phyloP scores from a whole-genome alignment of 2,888 invertebrate genomes.

The Xestia xanthographa region DNA sequence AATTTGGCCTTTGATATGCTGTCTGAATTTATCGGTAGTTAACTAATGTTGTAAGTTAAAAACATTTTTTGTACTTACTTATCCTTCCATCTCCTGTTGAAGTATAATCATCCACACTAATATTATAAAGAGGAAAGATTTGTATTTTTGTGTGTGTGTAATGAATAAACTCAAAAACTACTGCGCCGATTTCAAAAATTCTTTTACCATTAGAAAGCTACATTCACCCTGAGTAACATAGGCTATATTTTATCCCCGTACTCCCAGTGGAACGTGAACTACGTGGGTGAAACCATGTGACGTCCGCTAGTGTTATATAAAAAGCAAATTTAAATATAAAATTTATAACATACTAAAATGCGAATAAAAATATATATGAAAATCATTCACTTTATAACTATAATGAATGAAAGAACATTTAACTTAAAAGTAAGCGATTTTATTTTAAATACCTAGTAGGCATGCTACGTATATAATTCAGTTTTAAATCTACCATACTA shows the following conservation, averaged over 20 bases:
- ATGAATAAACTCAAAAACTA: no score
- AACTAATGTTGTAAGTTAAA: neutral
- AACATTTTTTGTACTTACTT: neutral
- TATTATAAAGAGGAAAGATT: no score
- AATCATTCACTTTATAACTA: neutral
- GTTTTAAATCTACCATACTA: conserved; percentile 8
- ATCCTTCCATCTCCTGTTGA: neutral
- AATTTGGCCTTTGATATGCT: conserved; percentile 74
- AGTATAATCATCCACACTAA: no score
- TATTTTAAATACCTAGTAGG: neutral
- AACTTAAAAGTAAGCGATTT: neutral
- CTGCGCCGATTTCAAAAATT: no score
- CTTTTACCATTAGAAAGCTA: no score
- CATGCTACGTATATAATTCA: neutral
- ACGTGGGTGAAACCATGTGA: no score
- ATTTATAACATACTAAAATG: neutral
- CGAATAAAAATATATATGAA: neutral
- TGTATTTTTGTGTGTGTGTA: no score
- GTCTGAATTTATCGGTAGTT: conserved; percentile 69
- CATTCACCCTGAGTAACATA: no score
- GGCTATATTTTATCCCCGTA: no score
- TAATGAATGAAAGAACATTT: neutral
- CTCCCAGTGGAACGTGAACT: no score
- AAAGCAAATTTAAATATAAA: neutral
- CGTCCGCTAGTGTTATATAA: neutral